phyloP scores from a whole-genome alignment of 2,113 vertebrate genomes.

The Poicephalus gulielmi region DNA sequence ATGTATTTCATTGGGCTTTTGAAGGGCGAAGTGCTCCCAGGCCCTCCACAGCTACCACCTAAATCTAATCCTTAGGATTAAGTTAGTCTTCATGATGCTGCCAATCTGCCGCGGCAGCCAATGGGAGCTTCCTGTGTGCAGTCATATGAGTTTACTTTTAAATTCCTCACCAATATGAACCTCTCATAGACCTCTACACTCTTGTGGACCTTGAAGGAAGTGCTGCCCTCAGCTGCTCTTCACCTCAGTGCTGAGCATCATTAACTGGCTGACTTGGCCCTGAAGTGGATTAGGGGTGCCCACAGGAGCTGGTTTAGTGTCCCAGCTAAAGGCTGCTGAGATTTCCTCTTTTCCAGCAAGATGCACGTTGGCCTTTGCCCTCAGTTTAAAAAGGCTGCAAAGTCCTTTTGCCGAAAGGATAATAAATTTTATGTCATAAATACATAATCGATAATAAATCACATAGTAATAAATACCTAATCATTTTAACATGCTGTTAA shows the following conservation, averaged over 20 bases:
- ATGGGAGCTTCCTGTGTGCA: background rate
- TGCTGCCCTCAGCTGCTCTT: background rate
- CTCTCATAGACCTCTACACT: background rate
- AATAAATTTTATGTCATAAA: background rate
- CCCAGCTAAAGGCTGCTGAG: background rate
- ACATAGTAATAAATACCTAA: background rate
- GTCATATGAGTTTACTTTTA: background rate
- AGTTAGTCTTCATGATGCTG: background rate
- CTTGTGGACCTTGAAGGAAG: background rate
- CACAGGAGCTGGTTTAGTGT: background rate
- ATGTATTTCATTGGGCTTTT: background rate
- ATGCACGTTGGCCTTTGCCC: background rate
- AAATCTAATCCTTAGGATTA: background rate
- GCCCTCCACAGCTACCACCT: background rate
- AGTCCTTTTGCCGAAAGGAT: background rate
- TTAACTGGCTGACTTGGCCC: background rate
- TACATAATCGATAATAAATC: background rate
- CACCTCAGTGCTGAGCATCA: background rate
- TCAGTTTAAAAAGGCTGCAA: background rate
- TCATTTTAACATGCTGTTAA: background rate
- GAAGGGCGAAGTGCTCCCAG: background rate
- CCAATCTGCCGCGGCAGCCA: background rate
- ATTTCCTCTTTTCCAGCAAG: background rate
- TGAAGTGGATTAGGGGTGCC: background rate
- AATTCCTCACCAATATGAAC: background rate